A percentile compares a stretch with the other conserved stretches of the same genome.
These are phyloP conservation scores for Drosophila teissieri DNA, from an alignment of 1,140 invertebrate species.

Conservation along the genomic window DNA sequence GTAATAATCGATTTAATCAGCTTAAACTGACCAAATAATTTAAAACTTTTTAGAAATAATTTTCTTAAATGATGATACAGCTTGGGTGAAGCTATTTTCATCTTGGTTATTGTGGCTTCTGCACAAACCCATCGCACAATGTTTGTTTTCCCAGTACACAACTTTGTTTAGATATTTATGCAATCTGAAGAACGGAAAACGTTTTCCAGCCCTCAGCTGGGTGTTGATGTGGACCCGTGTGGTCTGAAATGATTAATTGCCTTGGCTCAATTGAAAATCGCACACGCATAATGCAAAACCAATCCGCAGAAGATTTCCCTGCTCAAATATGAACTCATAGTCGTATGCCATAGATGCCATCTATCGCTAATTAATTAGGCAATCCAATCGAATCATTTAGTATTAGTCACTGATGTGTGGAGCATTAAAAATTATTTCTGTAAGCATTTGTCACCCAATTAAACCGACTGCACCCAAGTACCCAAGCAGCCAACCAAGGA, in stretches of 20 bases:
- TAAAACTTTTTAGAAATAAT: background rate
- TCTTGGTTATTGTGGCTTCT: background rate
- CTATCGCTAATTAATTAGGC: constrained; percentile 75
- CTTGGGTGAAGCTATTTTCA: constrained; percentile 19
- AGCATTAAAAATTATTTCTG: constrained; percentile 73
- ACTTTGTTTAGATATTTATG: constrained; percentile 38
- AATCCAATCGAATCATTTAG: constrained; percentile 79
- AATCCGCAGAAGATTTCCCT: constrained; percentile 17
- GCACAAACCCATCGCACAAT: background rate
- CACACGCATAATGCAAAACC: constrained; percentile 59
- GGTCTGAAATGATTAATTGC: constrained; percentile 68
- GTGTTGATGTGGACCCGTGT: constrained; percentile 37
- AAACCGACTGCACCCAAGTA: constrained; percentile 64
- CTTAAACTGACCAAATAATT: too few relatives aligned
- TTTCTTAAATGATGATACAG: constrained; percentile 21
- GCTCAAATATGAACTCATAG: constrained; percentile 19
- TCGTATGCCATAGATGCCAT: constrained; percentile 35
- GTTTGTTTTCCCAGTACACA: constrained; percentile 32
- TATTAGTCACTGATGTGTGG: constrained; percentile 81
- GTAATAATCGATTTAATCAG: too few relatives aligned
- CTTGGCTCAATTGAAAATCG: constrained; percentile 69
- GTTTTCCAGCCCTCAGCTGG: constrained; percentile 34
- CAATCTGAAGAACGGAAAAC: constrained; percentile 15
- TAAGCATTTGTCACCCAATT: constrained; percentile 82
- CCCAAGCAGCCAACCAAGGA: constrained; percentile 36